Conservation (phyloP, 2,888 invertebrate genomes). For the Hydrotaea diabolus region DNA sequence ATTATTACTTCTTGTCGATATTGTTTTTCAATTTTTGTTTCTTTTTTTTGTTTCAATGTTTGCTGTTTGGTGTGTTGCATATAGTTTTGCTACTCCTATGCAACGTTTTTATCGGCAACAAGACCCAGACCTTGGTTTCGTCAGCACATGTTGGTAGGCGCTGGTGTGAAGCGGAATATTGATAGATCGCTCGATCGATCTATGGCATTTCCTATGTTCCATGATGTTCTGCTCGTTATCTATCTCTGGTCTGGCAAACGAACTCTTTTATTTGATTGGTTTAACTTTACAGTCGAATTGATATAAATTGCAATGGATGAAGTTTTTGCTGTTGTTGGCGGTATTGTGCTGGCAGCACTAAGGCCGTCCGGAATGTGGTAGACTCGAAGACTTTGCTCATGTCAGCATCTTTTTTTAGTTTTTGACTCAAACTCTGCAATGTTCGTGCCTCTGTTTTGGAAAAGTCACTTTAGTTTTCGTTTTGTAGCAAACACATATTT, state of each 20-base stretch:
- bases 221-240: not conserved
- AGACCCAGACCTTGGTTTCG: constrained; percentile 41
- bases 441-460: constrained; percentile 46
- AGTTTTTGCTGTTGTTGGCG: constrained; percentile 35
- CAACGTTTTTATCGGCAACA: not conserved
- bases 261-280: constrained; percentile 67
- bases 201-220: not conserved
- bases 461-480: constrained; percentile 21
- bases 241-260: constrained; percentile 37
- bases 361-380: constrained; percentile 46
- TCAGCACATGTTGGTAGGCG: not conserved
- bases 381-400: constrained; percentile 24
- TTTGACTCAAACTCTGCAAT: constrained; percentile 50
- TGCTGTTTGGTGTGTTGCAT: no score
- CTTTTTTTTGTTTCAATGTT: not conserved
- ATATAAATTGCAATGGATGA: constrained; percentile 71
- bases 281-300: constrained; percentile 70
- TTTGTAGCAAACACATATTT: constrained; percentile 32
- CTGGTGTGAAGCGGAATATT: not conserved
- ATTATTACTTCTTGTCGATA: constrained; percentile 44
- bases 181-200: constrained; percentile 25
- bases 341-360: not conserved
- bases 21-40: constrained; percentile 46
- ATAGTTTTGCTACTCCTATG: not conserved
- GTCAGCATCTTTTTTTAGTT: constrained; percentile 38